These are phyloP conservation scores for Schizopygopsis malacanthus DNA, from an alignment of 2,797 vertebrate genomes.

Conservation along the genomic window DNA sequence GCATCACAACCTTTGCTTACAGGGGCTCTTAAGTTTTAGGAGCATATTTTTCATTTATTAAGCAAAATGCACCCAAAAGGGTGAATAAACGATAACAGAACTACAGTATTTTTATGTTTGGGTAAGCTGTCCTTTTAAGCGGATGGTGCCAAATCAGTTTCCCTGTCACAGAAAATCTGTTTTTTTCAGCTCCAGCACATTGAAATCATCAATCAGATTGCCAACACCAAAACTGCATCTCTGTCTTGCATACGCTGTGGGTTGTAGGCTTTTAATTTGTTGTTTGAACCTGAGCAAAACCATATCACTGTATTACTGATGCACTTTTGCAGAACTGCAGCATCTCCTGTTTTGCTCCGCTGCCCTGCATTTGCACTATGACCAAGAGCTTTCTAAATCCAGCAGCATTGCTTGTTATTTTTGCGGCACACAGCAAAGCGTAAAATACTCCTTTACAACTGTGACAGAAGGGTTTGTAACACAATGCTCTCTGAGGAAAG, in stretches of 20 bases:
- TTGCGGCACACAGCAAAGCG: conserved; percentile 20
- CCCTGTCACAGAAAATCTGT: not conserved
- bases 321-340: conserved; percentile 1
- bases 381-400: conserved; percentile 36
- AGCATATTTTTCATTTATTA: not conserved
- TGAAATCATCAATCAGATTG: not conserved
- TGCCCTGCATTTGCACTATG: not conserved
- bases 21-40: not conserved
- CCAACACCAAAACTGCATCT: not conserved
- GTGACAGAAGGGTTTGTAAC: conserved; percentile 38
- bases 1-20: not conserved
- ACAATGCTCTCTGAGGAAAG: conserved; percentile 26
- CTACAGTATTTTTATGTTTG: not conserved
- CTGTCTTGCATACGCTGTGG: not conserved
- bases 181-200: not conserved
- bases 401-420: conserved; percentile 38
- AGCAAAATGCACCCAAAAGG: not conserved
- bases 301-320: not conserved
- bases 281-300: not conserved
- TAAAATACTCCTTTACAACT: conserved; percentile 33
- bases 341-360: not conserved
- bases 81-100: not conserved
- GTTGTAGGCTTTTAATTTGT: not conserved
- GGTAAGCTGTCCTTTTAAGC: too few relatives aligned
- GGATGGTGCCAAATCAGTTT: not conserved